A percentile compares a stretch with the other conserved stretches of the same genome.
Conservation (phyloP, 2,888 invertebrate genomes). For the Falcaria lacertinaria region DNA sequence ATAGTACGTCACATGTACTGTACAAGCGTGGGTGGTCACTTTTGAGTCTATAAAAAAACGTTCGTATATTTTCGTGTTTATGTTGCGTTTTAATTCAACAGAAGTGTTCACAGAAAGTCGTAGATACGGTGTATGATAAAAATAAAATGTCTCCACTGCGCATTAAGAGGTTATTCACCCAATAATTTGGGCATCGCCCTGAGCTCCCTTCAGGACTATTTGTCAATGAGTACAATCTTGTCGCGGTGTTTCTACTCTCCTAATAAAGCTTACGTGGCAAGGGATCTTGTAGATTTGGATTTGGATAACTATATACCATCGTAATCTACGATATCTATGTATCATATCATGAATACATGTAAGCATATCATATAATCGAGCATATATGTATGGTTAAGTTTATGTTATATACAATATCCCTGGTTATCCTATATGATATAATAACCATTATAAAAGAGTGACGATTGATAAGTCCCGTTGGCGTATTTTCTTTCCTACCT, state of each 20-base stretch:
- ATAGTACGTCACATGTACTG: conserved; percentile 15
- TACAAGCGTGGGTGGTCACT: conserved; percentile 16
- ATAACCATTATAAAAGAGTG: no score
- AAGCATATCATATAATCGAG: no score
- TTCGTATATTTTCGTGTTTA: conserved; percentile 12
- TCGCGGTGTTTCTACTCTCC: conserved; percentile 37
- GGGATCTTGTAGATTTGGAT: conserved; percentile 12
- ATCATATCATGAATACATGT: no score
- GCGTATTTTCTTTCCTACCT: no score
- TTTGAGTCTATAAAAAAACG: conserved; percentile 22
- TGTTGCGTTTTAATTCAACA: conserved; percentile 24
- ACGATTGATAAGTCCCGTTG: no score
- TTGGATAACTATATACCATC: no score
- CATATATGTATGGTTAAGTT: no score
- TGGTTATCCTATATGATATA: no score
- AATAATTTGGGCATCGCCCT: conserved; percentile 71
- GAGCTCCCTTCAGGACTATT: conserved; percentile 58
- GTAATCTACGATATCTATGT: no score
- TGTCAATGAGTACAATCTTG: conserved; percentile 63
- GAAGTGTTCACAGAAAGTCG: conserved; percentile 31
- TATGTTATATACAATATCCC: no score
- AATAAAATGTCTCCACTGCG: conserved; percentile 75
- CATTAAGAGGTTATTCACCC: conserved; percentile 78
- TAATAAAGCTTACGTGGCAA: conserved; percentile 27
- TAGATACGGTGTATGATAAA: conserved; percentile 62